A percentile compares a stretch with the other conserved stretches of the same genome.
Evolutionary conservation across 2,888 invertebrate species (phyloP).

Genomic region (Oxytorus armatus): DNA sequence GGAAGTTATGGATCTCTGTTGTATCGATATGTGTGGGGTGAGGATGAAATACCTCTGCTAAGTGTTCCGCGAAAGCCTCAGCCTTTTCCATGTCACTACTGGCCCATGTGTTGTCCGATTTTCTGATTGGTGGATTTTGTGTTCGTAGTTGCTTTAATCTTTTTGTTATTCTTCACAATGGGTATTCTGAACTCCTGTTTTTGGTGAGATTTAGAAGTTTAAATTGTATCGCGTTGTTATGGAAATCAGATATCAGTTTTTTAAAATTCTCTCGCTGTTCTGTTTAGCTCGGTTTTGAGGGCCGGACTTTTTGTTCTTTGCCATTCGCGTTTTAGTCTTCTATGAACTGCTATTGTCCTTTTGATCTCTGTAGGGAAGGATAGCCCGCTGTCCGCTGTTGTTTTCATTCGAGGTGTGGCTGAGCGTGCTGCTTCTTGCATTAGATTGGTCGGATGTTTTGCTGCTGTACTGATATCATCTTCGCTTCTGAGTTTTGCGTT

Average conservation of each 20-base stretch:
- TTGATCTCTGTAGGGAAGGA: background rate
- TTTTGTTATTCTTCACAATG: background rate
- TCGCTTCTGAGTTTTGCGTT: too few species aligned
- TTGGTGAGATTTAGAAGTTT: background rate
- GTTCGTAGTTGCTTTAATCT: background rate
- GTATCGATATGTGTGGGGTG: background rate
- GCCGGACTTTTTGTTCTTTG: background rate
- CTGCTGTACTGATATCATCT: too few species aligned
- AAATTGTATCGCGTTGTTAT: too few species aligned
- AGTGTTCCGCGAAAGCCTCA: background rate
- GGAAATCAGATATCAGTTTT: background rate
- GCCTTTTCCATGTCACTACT: too few species aligned
- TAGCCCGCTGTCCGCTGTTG: too few species aligned
- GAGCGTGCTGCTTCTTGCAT: too few species aligned
- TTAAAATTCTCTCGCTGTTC: background rate
- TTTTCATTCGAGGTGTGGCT: too few species aligned
- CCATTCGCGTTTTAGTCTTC: too few species aligned
- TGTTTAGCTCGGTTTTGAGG: background rate
- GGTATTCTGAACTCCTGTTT: background rate
- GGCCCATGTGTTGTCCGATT: too few species aligned
- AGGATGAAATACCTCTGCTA: background rate
- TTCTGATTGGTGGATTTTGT: background rate
- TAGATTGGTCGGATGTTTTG: too few species aligned
- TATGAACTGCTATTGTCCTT: background rate
- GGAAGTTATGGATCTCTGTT: background rate